Evolutionary conservation across 2,797 vertebrate species (phyloP).

Genomic region (Nasua narica): DNA sequence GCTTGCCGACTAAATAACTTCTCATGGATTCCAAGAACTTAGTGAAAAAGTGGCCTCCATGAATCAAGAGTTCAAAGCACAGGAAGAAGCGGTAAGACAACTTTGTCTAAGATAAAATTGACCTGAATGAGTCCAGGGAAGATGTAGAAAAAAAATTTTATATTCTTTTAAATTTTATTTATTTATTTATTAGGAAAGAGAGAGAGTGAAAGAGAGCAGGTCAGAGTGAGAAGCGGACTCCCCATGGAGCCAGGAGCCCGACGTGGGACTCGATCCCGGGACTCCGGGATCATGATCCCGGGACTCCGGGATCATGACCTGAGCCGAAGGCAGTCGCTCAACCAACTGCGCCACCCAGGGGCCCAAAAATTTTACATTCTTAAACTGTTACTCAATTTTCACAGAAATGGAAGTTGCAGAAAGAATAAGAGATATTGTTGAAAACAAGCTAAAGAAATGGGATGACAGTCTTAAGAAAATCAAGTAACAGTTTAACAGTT

Average conservation of each 20-base stretch:
- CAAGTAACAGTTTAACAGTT: not conserved
- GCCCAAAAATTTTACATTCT: not conserved
- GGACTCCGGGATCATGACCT: too few relatives aligned
- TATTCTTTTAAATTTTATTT: too few relatives aligned
- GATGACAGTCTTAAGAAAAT: not conserved
- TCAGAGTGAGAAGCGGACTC: too few relatives aligned
- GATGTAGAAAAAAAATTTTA: not conserved
- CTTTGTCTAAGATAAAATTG: not conserved
- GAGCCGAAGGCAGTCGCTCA: too few relatives aligned
- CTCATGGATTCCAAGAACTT: not conserved
- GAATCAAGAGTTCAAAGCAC: not conserved
- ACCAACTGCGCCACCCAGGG: too few relatives aligned
- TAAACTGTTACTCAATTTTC: not conserved
- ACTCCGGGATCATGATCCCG: too few relatives aligned
- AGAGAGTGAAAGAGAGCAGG: too few relatives aligned
- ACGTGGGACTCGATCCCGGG: too few relatives aligned
- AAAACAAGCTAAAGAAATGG: slow-evolving; percentile 4
- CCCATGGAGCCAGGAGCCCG: too few relatives aligned
- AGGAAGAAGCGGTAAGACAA: not conserved
- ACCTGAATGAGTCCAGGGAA: not conserved
- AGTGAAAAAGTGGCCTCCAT: not conserved
- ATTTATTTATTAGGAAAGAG: too few relatives aligned
- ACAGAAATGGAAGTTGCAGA: not conserved
- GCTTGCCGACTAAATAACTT: not conserved
- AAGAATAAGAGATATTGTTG: not conserved